Percentiles rank a stretch among this genome's conserved stretches.
phyloP scores from a whole-genome alignment of 2,888 invertebrate genomes.

The Philereme transversata region DNA sequence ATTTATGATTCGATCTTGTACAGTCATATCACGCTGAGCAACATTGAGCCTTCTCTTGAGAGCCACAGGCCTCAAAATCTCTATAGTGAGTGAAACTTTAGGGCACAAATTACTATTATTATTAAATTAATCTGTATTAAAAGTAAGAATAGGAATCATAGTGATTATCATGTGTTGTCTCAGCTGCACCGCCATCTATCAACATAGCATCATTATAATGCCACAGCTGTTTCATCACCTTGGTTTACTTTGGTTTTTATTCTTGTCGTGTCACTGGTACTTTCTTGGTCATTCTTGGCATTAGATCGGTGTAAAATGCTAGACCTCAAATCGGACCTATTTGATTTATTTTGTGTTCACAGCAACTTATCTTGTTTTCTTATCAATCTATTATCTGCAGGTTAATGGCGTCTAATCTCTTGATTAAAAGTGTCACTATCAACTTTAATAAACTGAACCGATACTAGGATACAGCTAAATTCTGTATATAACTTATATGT shows the following conservation, averaged over 20 bases:
- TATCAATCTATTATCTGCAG: slow-evolving; percentile 15
- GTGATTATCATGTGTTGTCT: slow-evolving; percentile 11
- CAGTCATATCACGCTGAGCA: too few relatives aligned
- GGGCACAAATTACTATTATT: too few relatives aligned
- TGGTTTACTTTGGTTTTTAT: too few relatives aligned
- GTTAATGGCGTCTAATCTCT: background rate
- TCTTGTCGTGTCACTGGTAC: too few relatives aligned
- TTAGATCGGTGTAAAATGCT: too few relatives aligned
- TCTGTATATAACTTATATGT: background rate
- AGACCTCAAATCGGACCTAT: too few relatives aligned
- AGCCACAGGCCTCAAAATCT: too few relatives aligned
- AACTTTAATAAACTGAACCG: background rate
- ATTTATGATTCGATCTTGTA: too few relatives aligned
- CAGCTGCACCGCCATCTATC: background rate
- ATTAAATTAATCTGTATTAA: slow-evolving; percentile 1
- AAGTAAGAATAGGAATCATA: background rate
- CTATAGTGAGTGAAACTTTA: too few relatives aligned
- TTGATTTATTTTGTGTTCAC: too few relatives aligned
- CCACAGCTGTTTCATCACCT: background rate
- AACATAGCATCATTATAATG: background rate
- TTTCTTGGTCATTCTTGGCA: too few relatives aligned
- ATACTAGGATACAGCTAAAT: background rate
- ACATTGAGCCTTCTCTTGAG: too few relatives aligned
- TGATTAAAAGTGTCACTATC: background rate
- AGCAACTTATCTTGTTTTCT: background rate